Base-by-base conservation (phyloP, 2,113 vertebrate species). In the Murina feae region DNA sequence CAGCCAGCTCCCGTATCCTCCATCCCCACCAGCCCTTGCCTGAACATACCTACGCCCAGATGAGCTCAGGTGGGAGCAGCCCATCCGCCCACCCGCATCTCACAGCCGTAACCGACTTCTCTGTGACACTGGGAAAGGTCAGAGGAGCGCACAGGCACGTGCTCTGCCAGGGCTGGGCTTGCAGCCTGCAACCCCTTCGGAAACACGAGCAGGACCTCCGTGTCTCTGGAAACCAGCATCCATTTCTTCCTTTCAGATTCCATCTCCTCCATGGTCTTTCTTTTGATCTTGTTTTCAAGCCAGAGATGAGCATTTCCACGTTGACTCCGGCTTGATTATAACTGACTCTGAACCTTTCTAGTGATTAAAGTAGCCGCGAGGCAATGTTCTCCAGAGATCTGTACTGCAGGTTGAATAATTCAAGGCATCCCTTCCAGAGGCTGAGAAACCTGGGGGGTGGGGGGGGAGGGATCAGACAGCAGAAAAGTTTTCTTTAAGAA, bases 311-410 rank as follows among this genome's bases (percentile, higher is more conserved):
- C 88, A 94, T 95, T 96, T 96, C 94, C 90, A 55, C 91, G 17
- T 95, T 83, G 95, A 94, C 96, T 96, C 69, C 3, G 0, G 96
- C 93, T 96, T 96, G 95, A 96, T 97, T 96, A 97, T 96, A 95
- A 97, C 97, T 80, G 94, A 97, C 97, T 97, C 86, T 42, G 76
- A 96, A 94, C 91, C 96, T 96, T 97, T 86, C 96, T 92, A 80
- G 95, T 97, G 97, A 97, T 97, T 97, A 97, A 97, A 97, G 96
- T 96, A 96, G 94, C 96, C 76, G 35, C 39, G 1, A 96, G 96
- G 82, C 86, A 69, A 35, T 80, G 78, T 84, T 97, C 96, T 94
- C 95, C 88, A 89, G 96, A 96, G 95, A 94, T 82, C 86, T 30
- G 55, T 58, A 82, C 94, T 76, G 75, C 83, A 53, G 95, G 96